A percentile compares a stretch with the other conserved stretches of the same genome.
phyloP scores from a whole-genome alignment of 2,888 invertebrate species.

The Pterobdella sp. region DNA sequence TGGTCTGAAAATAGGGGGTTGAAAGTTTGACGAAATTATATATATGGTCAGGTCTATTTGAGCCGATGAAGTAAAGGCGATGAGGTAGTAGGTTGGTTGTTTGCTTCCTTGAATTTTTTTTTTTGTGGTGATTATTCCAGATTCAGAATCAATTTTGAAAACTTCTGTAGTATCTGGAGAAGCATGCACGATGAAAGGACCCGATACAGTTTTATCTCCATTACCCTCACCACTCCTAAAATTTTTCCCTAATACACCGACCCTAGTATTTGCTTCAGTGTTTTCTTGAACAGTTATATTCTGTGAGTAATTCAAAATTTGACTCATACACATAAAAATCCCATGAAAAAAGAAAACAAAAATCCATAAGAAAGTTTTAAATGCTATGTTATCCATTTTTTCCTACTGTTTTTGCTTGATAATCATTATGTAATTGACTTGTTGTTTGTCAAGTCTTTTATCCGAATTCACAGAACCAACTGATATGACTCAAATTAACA shows the following conservation, averaged over 20 bases:
- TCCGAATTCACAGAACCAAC: too few species aligned
- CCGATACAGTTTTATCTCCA: constrained; percentile 6
- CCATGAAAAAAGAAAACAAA: too few species aligned
- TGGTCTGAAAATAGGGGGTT: constrained; percentile 24
- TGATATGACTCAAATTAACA: too few species aligned
- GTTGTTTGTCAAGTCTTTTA: too few species aligned
- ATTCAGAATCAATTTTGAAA: constrained; percentile 1
- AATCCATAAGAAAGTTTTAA: too few species aligned
- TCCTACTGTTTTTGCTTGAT: too few species aligned
- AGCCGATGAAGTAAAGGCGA: constrained; percentile 10
- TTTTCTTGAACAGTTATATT: constrained; percentile 29
- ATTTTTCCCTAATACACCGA: constrained; percentile 27
- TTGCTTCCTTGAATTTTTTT: neutral
- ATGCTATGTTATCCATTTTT: too few species aligned
- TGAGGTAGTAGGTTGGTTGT: constrained; percentile 22
- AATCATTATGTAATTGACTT: too few species aligned
- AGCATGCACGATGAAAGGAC: constrained; percentile 16
- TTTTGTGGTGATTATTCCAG: constrained; percentile 22
- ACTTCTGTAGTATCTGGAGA: neutral
- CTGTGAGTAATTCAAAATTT: constrained; percentile 29
- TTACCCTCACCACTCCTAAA: too few species aligned
- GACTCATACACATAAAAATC: too few species aligned
- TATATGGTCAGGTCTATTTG: constrained; percentile 24
- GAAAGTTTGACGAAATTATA: constrained; percentile 8
- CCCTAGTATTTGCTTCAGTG: constrained; percentile 2